Conservation (phyloP, 2,888 invertebrate species). For the Epsilonema sp. region DNA sequence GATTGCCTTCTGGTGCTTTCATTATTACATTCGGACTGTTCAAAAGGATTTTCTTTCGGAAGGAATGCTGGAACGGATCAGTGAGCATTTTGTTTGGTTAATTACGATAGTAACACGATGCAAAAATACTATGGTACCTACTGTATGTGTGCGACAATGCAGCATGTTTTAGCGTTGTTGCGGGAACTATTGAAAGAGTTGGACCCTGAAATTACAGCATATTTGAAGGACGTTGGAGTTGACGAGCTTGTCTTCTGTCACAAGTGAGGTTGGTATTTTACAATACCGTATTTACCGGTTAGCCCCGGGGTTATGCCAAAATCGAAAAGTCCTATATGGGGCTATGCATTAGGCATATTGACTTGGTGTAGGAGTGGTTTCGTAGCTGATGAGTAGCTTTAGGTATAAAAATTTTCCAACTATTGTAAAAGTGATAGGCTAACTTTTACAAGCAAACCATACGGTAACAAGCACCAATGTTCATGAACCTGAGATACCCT, state of each 20-base stretch:
- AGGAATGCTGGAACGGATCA: constrained; percentile 28
- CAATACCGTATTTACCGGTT: too few species aligned
- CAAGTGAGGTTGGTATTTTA: constrained; percentile 17
- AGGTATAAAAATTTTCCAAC: too few species aligned
- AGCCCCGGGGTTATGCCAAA: too few species aligned
- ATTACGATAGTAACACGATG: not conserved
- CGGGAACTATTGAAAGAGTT: constrained; percentile 24
- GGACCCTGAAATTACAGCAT: constrained; percentile 22
- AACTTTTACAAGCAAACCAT: too few species aligned
- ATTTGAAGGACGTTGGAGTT: constrained; percentile 20
- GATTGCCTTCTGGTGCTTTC: constrained; percentile 31
- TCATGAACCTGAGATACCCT: too few species aligned
- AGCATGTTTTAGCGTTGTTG: constrained; percentile 18
- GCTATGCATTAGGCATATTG: too few species aligned
- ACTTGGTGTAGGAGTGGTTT: too few species aligned
- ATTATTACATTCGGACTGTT: constrained; percentile 26
- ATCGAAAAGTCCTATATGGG: too few species aligned
- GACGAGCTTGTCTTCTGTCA: constrained; percentile 30
- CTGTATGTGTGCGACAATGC: not conserved
- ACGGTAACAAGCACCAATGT: too few species aligned
- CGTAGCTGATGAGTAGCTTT: too few species aligned
- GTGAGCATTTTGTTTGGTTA: constrained; percentile 13
- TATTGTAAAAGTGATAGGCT: too few species aligned
- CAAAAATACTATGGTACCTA: not conserved
- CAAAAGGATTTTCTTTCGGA: constrained; percentile 27